Percentiles rank a stretch among this genome's conserved stretches.
These are phyloP conservation scores for Drosophila ustulata DNA, from an alignment of 2,888 invertebrate species.

Conservation along the genomic window DNA sequence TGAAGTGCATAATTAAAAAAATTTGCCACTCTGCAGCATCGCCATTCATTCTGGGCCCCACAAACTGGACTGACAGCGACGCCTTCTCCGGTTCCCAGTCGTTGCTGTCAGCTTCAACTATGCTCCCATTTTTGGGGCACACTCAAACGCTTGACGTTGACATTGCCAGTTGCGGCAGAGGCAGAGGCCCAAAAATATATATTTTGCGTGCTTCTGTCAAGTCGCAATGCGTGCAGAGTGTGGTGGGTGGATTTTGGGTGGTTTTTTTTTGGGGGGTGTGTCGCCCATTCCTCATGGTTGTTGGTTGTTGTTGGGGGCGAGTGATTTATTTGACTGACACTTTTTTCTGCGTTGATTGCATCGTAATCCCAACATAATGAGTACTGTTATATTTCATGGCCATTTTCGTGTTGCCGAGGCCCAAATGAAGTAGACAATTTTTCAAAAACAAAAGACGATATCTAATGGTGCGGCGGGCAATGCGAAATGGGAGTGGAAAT, in stretches of 20 bases:
- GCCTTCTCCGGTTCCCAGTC: slow-evolving; percentile 46
- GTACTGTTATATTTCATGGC: slow-evolving; percentile 81
- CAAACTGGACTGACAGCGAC: slow-evolving; percentile 54
- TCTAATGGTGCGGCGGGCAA: slow-evolving; percentile 31
- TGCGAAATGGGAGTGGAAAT: neutral
- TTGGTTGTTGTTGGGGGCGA: slow-evolving; percentile 51
- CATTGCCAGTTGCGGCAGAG: slow-evolving; percentile 56
- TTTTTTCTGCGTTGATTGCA: slow-evolving; percentile 83
- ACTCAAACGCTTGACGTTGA: slow-evolving; percentile 65
- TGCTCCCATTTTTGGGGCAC: slow-evolving; percentile 56
- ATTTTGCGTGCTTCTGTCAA: slow-evolving; percentile 61
- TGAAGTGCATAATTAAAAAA: slow-evolving; percentile 72
- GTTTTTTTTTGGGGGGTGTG: neutral
- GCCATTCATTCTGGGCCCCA: slow-evolving; percentile 49
- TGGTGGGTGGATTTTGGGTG: neutral
- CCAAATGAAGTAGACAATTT: slow-evolving; percentile 80
- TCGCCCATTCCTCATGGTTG: slow-evolving; percentile 66
- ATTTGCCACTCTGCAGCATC: slow-evolving; percentile 42
- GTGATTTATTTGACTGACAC: slow-evolving; percentile 83
- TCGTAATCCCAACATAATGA: slow-evolving; percentile 83
- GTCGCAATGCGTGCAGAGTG: slow-evolving; percentile 50
- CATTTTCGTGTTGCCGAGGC: slow-evolving; percentile 63
- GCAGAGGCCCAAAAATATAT: slow-evolving; percentile 66
- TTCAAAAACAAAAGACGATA: slow-evolving; percentile 77
- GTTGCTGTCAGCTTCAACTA: slow-evolving; percentile 77